These are phyloP conservation scores for Cheilosia grossa DNA, from an alignment of 2,888 invertebrate genomes.

Conservation along the genomic window DNA sequence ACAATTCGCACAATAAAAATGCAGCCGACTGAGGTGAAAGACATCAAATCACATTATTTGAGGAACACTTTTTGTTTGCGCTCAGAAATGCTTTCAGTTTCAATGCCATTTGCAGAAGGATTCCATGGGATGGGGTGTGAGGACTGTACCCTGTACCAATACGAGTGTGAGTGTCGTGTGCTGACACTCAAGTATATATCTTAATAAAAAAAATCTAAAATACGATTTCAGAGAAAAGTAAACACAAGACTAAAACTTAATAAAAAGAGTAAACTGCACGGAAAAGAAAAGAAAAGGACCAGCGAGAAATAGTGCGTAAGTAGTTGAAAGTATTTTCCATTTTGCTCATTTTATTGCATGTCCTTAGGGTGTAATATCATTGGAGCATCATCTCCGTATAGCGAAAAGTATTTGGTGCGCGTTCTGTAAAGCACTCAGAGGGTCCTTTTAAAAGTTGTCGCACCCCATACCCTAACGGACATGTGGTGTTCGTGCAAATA, in stretches of 20 bases:
- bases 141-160: background rate
- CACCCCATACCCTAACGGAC: background rate
- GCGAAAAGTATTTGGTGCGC: slow-evolving; percentile 10
- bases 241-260: slow-evolving; percentile 26
- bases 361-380: slow-evolving; percentile 63
- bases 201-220: slow-evolving; percentile 42
- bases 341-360: slow-evolving; percentile 54
- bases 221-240: slow-evolving; percentile 32
- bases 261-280: background rate
- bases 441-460: slow-evolving; percentile 28
- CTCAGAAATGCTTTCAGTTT: slow-evolving; percentile 26
- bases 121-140: background rate
- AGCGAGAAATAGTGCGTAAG: slow-evolving; percentile 42
- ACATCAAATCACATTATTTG: background rate
- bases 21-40: background rate
- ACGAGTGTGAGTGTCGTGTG: background rate
- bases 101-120: slow-evolving; percentile 1
- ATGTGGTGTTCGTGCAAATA: slow-evolving; percentile 24
- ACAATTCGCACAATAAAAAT: slow-evolving; percentile 3
- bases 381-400: slow-evolving; percentile 15
- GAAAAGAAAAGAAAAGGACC: background rate
- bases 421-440: slow-evolving; percentile 23
- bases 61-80: background rate
- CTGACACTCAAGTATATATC: slow-evolving; percentile 14
- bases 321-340: slow-evolving; percentile 55